phyloP scores from a whole-genome alignment of 1,140 invertebrate species.

The Cyphomyrmex costatus region DNA sequence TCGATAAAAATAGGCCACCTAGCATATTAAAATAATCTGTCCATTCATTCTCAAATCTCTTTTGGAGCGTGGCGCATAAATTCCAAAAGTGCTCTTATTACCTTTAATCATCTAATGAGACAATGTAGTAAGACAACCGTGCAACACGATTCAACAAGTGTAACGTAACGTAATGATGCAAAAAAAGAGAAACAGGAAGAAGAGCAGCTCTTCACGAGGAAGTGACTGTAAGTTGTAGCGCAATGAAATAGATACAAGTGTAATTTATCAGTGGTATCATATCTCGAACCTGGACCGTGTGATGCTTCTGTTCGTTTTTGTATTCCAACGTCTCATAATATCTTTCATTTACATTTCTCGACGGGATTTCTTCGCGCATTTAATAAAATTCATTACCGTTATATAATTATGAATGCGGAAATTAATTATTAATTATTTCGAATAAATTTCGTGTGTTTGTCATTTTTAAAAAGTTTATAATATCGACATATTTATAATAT shows the following conservation, averaged over 20 bases:
- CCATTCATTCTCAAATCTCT: not conserved
- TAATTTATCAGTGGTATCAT: conserved; percentile 6
- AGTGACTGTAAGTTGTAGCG: not conserved
- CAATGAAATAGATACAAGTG: conserved; percentile 22
- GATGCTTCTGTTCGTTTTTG: conserved; percentile 7
- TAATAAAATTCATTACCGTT: not conserved
- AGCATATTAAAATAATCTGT: conserved; percentile 11
- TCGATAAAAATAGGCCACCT: not conserved
- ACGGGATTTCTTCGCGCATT: not conserved
- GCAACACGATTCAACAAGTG: conserved; percentile 27
- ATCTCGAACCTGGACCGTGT: not conserved
- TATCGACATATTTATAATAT: not conserved
- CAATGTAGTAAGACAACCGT: conserved; percentile 23
- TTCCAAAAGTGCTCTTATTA: conserved; percentile 13
- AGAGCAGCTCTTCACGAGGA: conserved; percentile 3
- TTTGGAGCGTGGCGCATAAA: conserved; percentile 43
- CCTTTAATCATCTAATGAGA: conserved; percentile 10
- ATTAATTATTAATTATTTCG: conserved; percentile 1
- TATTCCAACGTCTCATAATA: not conserved
- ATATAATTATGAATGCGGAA: conserved; percentile 1
- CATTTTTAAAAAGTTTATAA: not conserved
- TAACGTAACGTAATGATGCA: conserved; percentile 48
- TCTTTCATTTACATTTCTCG: conserved; percentile 17
- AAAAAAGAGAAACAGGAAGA: conserved; percentile 26
- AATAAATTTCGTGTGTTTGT: not conserved